Evolutionary conservation across 2,888 invertebrate species (phyloP).

Genomic region (Caenorhabditis doughertyi): DNA sequence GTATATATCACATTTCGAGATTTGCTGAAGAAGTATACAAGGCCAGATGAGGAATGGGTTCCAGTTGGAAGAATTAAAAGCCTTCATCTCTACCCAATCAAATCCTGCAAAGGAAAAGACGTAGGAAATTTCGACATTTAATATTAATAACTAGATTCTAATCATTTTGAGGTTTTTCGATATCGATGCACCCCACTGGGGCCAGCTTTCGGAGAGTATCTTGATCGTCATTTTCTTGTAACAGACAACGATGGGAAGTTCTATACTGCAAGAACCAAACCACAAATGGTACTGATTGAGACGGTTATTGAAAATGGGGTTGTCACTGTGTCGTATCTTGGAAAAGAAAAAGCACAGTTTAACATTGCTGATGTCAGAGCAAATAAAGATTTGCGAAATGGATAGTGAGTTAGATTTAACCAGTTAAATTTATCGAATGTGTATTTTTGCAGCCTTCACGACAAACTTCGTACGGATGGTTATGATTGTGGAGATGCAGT

Average conservation of each 20-base stretch:
- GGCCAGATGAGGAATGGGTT: conserved; percentile 63
- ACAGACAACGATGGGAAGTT: conserved; percentile 72
- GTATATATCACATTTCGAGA: conserved; percentile 26
- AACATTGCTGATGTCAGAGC: conserved; percentile 58
- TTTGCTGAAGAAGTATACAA: conserved; percentile 27
- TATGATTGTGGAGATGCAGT: conserved; percentile 78
- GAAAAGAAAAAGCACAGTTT: conserved; percentile 46
- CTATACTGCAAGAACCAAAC: conserved; percentile 68
- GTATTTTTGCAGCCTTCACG: conserved; percentile 68
- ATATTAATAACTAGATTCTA: background rate
- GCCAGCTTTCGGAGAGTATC: conserved; percentile 64
- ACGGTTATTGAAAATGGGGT: conserved; percentile 61
- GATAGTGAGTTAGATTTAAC: conserved; percentile 64
- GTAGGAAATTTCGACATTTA: conserved; percentile 52
- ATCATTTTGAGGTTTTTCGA: conserved; percentile 67
- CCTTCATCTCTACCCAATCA: conserved; percentile 74
- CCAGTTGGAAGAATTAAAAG: conserved; percentile 71
- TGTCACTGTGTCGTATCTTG: conserved; percentile 57
- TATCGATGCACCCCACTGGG: conserved; percentile 74
- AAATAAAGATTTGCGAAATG: conserved; percentile 59
- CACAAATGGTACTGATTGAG: conserved; percentile 70
- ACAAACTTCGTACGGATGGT: conserved; percentile 74
- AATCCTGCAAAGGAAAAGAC: conserved; percentile 77
- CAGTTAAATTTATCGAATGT: background rate
- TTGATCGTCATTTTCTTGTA: conserved; percentile 76